A percentile compares a stretch with the other conserved stretches of the same genome.
These are phyloP conservation scores for Aurelia sp. DNA, from an alignment of 30 jellyfish, hydroid and myxozoan genomes.

Conservation along the genomic window DNA sequence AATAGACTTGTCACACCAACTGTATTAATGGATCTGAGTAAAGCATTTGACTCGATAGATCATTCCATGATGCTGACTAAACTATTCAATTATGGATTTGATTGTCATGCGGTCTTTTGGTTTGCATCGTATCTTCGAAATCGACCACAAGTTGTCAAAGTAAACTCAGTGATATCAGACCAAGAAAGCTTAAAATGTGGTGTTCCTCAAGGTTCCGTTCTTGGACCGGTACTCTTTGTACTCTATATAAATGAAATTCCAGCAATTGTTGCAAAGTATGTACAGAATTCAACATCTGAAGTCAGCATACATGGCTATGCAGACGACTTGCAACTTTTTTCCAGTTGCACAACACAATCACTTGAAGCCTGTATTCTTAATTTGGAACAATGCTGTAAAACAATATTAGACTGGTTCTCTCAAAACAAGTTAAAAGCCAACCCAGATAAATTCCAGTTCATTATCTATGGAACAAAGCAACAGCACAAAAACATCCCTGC, in stretches of 20 bases:
- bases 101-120: constrained; percentile 14
- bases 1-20: too few relatives aligned
- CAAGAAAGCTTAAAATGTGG: background rate
- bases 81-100: constrained; percentile 1
- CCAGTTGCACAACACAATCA: background rate
- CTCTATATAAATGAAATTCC: constrained; percentile 5
- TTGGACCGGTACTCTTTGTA: constrained; percentile 2
- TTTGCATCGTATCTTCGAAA: constrained; percentile 9
- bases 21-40: too few relatives aligned
- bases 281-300: constrained; percentile 12
- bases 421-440: background rate
- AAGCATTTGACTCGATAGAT: too few relatives aligned
- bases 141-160: constrained; percentile 30
- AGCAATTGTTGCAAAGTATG: constrained; percentile 2
- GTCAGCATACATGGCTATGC: constrained; percentile 24
- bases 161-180: constrained; percentile 13
- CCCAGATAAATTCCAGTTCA: constrained; percentile 24
- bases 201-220: constrained; percentile 25
- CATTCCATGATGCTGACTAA: constrained; percentile 4
- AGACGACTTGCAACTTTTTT: constrained; percentile 10
- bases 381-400: constrained; percentile 18
- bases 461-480: background rate
- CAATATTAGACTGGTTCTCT: background rate
- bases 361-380: constrained; percentile 1
- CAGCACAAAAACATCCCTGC: too few relatives aligned